Evolutionary conservation across 2,888 invertebrate species (phyloP).

Genomic region (Caradrina clavipalpis): DNA sequence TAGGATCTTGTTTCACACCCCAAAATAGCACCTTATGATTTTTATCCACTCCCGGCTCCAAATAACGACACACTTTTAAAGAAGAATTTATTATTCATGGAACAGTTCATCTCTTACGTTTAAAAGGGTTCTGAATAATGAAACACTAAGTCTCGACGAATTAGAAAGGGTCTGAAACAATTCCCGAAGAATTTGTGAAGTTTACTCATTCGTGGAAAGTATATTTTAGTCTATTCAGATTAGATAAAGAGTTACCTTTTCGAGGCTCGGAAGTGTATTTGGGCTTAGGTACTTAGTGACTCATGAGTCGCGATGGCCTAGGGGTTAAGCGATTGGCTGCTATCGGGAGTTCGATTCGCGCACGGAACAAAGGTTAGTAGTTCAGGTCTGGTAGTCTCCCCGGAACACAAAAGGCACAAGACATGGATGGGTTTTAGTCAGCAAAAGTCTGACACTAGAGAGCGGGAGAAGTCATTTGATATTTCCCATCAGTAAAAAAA

Average conservation of each 20-base stretch:
- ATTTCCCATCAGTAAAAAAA: too few relatives aligned
- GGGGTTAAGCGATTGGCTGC: too few relatives aligned
- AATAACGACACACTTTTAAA: conserved; percentile 23
- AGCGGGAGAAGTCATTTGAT: too few relatives aligned
- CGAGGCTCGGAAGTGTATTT: background rate
- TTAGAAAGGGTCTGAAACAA: conserved; percentile 43
- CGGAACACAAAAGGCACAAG: too few relatives aligned
- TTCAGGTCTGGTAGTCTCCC: too few relatives aligned
- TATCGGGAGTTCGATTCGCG: too few relatives aligned
- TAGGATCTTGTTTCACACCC: background rate
- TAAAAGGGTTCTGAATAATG: conserved; percentile 41
- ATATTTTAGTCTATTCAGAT: conserved; percentile 13
- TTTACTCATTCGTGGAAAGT: conserved; percentile 27
- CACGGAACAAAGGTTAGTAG: too few relatives aligned
- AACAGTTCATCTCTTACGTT: conserved; percentile 22
- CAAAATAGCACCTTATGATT: background rate
- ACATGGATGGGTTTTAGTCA: too few relatives aligned
- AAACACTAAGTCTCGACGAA: conserved; percentile 31
- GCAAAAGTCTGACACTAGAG: too few relatives aligned
- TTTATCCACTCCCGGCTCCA: background rate
- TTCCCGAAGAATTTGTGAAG: conserved; percentile 25
- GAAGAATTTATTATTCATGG: conserved; percentile 40
- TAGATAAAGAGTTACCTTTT: conserved; percentile 1
- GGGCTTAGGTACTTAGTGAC: background rate
- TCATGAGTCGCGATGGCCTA: too few relatives aligned